A percentile compares a stretch with the other conserved stretches of the same genome.
phyloP scores from a whole-genome alignment of 2,113 vertebrate genomes.

The Proteles cristata region DNA sequence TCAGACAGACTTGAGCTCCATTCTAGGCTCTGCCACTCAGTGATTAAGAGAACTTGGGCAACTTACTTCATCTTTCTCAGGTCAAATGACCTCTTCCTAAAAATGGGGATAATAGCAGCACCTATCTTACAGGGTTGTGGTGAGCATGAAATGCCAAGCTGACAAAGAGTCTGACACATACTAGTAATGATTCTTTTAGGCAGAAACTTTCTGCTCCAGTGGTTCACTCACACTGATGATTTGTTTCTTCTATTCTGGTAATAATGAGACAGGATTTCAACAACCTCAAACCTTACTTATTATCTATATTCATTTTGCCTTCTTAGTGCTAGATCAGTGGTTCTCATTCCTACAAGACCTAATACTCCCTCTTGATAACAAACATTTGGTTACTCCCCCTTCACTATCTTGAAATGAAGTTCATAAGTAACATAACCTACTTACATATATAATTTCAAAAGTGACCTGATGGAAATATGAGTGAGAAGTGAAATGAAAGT shows the following conservation, averaged over 20 bases:
- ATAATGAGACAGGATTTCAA: conserved; percentile 49
- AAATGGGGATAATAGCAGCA: conserved; percentile 7
- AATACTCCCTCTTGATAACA: conserved; percentile 62
- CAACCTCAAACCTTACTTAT: conserved; percentile 23
- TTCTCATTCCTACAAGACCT: conserved; percentile 46
- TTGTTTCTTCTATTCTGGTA: neutral
- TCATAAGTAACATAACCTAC: conserved; percentile 41
- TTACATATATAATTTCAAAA: conserved; percentile 45
- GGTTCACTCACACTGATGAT: conserved; percentile 37
- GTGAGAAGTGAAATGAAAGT: conserved; percentile 51
- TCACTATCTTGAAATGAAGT: conserved; percentile 61
- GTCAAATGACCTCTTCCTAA: conserved; percentile 8
- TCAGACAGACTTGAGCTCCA: neutral
- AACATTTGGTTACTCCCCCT: conserved; percentile 54
- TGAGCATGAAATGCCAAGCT: conserved; percentile 24
- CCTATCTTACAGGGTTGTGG: neutral
- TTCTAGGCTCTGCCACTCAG: neutral
- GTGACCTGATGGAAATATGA: conserved; percentile 60
- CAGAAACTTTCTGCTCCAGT: conserved; percentile 35
- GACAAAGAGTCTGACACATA: conserved; percentile 15
- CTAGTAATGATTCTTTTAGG: conserved; percentile 24
- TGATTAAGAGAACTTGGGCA: conserved; percentile 9
- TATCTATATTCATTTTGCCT: conserved; percentile 49
- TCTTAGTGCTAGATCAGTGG: conserved; percentile 52
- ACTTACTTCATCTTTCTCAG: conserved; percentile 12